Percentiles rank a stretch among this genome's conserved stretches.
Evolutionary conservation across 2,113 vertebrate genomes (phyloP).

Genomic region (Taurulus bubalis): DNA sequence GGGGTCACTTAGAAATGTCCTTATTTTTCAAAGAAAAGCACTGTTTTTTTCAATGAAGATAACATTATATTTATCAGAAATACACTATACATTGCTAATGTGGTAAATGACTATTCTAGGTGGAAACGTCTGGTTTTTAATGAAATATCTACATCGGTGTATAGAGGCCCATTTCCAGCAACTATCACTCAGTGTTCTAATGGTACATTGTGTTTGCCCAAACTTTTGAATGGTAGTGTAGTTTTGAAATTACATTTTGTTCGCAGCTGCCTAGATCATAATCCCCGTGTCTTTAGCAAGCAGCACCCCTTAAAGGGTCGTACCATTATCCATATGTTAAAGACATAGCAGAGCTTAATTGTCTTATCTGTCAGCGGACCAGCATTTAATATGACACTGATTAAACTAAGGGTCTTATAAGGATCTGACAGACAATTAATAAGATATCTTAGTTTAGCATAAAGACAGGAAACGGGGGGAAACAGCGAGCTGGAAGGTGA

Average conservation of each 20-base stretch:
- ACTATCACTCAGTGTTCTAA: too few relatives aligned
- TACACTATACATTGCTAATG: too few relatives aligned
- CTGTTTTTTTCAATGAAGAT: too few relatives aligned
- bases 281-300: neutral
- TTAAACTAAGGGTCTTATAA: conserved; percentile 8
- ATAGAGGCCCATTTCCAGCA: too few relatives aligned
- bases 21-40: too few relatives aligned
- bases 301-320: neutral
- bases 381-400: conserved; percentile 22
- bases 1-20: too few relatives aligned
- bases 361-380: neutral
- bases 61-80: too few relatives aligned
- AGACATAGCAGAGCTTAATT: neutral
- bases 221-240: too few relatives aligned
- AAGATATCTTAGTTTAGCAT: neutral
- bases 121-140: too few relatives aligned
- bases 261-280: neutral
- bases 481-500: neutral
- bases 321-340: neutral
- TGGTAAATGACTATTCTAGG: too few relatives aligned
- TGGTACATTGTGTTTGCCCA: too few relatives aligned
- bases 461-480: neutral
- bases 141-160: too few relatives aligned
- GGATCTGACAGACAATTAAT: conserved; percentile 9
- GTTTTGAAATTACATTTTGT: neutral